Evolutionary conservation across 2,888 invertebrate species (phyloP).

Genomic region (Sarcophaga variegata): DNA sequence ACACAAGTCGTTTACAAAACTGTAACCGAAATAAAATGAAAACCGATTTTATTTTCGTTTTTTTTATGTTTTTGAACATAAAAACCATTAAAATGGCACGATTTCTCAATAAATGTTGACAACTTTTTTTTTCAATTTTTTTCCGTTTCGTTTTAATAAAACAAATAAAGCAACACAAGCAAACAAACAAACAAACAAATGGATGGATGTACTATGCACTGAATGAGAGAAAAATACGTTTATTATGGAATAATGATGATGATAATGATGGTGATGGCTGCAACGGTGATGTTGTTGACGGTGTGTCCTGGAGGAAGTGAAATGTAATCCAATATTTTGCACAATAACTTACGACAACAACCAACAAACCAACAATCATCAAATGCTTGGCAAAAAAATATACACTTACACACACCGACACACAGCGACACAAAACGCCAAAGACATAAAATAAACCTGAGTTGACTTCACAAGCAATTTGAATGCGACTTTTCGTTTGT

Average conservation of each 20-base stretch:
- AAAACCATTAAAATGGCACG: conserved; percentile 81
- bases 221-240: conserved; percentile 73
- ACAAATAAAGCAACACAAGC: conserved; percentile 31
- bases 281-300: conserved; percentile 70
- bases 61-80: conserved; percentile 43
- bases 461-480: conserved; percentile 63
- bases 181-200: background rate
- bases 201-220: conserved; percentile 60
- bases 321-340: conserved; percentile 79
- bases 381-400: background rate
- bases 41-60: too few relatives aligned
- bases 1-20: conserved; percentile 31
- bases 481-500: conserved; percentile 59
- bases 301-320: conserved; percentile 81
- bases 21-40: conserved; percentile 52
- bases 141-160: background rate
- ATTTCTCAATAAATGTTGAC: conserved; percentile 82
- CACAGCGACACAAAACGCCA: background rate
- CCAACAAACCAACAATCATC: conserved; percentile 66
- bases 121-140: conserved; percentile 70
- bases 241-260: conserved; percentile 44
- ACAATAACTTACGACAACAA: conserved; percentile 57
- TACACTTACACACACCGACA: background rate
- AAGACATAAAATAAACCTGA: conserved; percentile 50
- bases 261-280: conserved; percentile 31